Base-by-base conservation (phyloP, 2,797 vertebrate species). In the Rhabdomys pumilio region DNA sequence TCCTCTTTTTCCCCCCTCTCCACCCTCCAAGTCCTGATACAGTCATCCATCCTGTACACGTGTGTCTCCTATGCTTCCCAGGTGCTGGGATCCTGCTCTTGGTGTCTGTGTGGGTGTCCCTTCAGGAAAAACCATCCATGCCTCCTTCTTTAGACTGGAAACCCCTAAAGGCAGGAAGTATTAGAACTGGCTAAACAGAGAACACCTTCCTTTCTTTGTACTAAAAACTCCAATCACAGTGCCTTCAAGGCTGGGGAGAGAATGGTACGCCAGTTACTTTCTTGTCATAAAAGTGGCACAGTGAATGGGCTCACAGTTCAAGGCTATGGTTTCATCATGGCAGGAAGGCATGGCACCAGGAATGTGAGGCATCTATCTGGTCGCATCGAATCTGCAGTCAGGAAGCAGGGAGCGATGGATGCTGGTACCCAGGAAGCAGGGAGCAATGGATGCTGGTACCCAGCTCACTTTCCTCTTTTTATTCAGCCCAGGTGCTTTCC, bases 11-110 rank as follows among this genome's bases (percentile, higher is more conserved):
- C n/a, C 26, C 29, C 4, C 15, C 4, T 5, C 53, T 10, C 2
- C 2, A 47, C 24, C 67, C 72, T 11, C 55, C 29, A 31, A 4
- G 14, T 19, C 57, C 63, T 22, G 7, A 41, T 8, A 12, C 31
- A 34, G 24, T 24, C 22, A 0, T 26, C 14, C 6, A 4, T 20
- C 44, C 0, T 4, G 2, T 20, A 12, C 53, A 0, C 34, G 10
- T 44, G 2, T 20, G 38, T 82, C 9, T 24, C 87, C 1, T 0
- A 1, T 4, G 15, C 41, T 29, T 38, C 44, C 26, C 15, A 0
- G 44, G 20, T 0, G n/a, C 38, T 9, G 5, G 67, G 29, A 3
- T 13, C 26, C 22, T 3, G 44, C 65, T 75, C 76, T 73, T n/a
- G n/a, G 19, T 34, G 10, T 69, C 72, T 1, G 3, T 7, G 12